phyloP scores from a whole-genome alignment of 2,888 invertebrate species.

The Ephialtes manifestator region DNA sequence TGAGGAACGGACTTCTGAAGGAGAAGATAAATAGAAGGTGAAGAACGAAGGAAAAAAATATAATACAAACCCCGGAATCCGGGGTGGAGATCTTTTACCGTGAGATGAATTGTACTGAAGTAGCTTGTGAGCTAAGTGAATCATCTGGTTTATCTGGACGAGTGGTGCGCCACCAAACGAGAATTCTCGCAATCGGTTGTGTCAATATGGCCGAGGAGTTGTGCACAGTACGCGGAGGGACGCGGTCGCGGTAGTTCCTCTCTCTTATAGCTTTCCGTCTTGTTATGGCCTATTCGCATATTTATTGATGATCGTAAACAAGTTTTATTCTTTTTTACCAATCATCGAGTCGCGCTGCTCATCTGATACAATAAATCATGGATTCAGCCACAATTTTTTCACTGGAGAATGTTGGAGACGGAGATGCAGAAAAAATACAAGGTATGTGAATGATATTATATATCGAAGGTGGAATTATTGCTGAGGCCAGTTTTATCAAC shows the following conservation, averaged over 20 bases:
- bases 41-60: not conserved
- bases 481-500: not conserved
- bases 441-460: conserved; percentile 34
- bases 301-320: conserved; percentile 2
- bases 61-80: not conserved
- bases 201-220: conserved; percentile 71
- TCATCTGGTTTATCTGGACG: conserved; percentile 27
- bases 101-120: conserved; percentile 23
- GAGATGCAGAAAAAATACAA: conserved; percentile 45
- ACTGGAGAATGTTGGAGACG: conserved; percentile 4
- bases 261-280: not conserved
- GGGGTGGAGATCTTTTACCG: not conserved
- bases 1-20: not conserved
- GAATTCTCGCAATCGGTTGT: conserved; percentile 46
- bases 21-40: not conserved
- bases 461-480: not conserved
- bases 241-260: conserved; percentile 62
- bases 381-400: conserved; percentile 33
- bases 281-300: conserved; percentile 23
- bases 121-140: conserved; percentile 33
- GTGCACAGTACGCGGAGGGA: conserved; percentile 66
- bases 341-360: not conserved
- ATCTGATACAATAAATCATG: conserved; percentile 42
- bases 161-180: conserved; percentile 39
- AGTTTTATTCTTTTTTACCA: not conserved